Base-by-base conservation (phyloP, 2,888 invertebrate species). In the Rhimphoctona megacephalus region DNA sequence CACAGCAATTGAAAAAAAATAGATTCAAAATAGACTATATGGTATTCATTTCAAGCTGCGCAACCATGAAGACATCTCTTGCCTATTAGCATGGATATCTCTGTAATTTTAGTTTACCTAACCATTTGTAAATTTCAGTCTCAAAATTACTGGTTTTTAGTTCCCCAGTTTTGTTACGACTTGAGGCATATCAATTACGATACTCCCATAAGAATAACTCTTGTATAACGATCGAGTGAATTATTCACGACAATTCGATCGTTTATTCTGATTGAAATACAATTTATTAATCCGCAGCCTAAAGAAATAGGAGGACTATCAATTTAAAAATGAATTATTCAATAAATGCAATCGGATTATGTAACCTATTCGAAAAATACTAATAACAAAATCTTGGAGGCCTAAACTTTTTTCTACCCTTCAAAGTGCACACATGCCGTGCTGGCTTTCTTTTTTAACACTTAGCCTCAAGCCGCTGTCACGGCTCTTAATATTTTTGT, bases 71-170 rank as follows among this genome's bases (percentile, higher is more conserved):
- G 33, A 76, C 14, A 46, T 81, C 57, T 70, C 25, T 39, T 64
- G 11, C 57, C 25, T 77, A 52, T 83, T 72, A 22, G 22, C 77
- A 43, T 76, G n/a, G 61, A 69, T 30, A 43, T 77, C 17, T 19
- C 46, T 33, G 76, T 46, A 43, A 61, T 73, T 25, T 30, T 39
- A 72, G 43, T 54, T 57, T 54, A 83, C 9, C 72, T 17, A 57
- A 39, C 25, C 52, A 30, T 76, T 69, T 33, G n/a, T 67, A 74
- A 82, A 82, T 82, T 76, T 46, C 14, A 5, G 4, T 39, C 46
- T 54, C 57, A 66, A 61, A 85, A 82, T 82, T 76, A 61, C 69
- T 54, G 69, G 82, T 30, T 79, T 79, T 74, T 49, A 49, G 79
- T 81, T 82, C 54, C 69, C n/a, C 39, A 49, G 82, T 61, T 61